Percentiles rank a stretch among this genome's conserved stretches.
phyloP scores from a whole-genome alignment of 2,797 vertebrate genomes.

The Cynopterus sphinx region DNA sequence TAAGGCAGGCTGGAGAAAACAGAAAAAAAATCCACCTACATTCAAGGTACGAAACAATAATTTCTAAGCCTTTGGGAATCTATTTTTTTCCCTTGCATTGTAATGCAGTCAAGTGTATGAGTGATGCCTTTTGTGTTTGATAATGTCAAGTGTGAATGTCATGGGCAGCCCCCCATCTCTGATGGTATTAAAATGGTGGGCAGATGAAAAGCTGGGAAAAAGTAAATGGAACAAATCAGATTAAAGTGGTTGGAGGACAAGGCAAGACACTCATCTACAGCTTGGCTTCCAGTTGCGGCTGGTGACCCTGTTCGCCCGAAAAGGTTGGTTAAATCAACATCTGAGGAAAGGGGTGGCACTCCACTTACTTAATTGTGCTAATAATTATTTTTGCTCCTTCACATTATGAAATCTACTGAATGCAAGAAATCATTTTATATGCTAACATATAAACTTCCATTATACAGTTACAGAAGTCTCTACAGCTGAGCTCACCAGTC shows the following conservation, averaged over 20 bases:
- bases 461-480: neutral
- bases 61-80: constrained; percentile 68
- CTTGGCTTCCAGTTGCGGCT: constrained; percentile 13
- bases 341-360: neutral
- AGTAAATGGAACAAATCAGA: constrained; percentile 78
- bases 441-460: neutral
- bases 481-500: neutral
- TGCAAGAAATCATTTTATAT: neutral
- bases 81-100: constrained; percentile 75
- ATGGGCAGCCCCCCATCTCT: constrained; percentile 73
- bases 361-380: neutral
- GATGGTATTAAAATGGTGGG: constrained; percentile 74
- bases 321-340: neutral
- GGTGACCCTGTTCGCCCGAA: neutral
- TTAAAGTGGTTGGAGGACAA: constrained; percentile 66
- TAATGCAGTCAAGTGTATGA: constrained; percentile 75
- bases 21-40: constrained; percentile 58
- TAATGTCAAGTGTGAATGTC: constrained; percentile 79
- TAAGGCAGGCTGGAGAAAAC: constrained; percentile 52
- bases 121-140: constrained; percentile 76
- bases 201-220: constrained; percentile 77
- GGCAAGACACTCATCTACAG: constrained; percentile 32
- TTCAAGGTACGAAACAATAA: constrained; percentile 70
- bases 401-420: neutral
- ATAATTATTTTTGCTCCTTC: constrained; percentile 39